Evolutionary conservation across 2,113 vertebrate species (phyloP), one percentile per base, ranked within the genome.

Genomic region (Megaceryle maxima): DNA sequence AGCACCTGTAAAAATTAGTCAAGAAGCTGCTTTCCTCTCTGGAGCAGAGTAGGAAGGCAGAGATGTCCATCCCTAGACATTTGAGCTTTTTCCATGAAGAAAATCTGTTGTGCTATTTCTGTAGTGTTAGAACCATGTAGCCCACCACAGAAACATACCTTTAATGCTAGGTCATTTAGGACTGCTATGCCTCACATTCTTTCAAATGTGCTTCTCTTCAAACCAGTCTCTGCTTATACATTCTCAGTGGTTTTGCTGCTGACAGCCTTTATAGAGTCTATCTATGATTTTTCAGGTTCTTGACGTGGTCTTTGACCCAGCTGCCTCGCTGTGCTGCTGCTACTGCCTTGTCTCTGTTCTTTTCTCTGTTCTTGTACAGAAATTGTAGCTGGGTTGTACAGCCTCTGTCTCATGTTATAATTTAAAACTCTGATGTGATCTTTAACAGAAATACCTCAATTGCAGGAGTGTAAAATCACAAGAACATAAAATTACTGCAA

Each of bases 301-400:
- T 90, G 88, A 63, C 87, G 29, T 70, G n/a, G 73, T 88, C 83
- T 97, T 90, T 96, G 83, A 92, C 92, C 92, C 60, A 77, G 60
- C 64, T 89, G 33, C 60, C 77, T 92, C 80, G 46, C 18, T 11
- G 8, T 31, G 33, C 62, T 75, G 56, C 77, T 90, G 51, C 69
- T 90, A 9, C 10, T 94, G 56, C 46, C 28, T 55, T 62, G 22
- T 59, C 48, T 96, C 50, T 83, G 29, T 72, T 81, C 56, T 90
- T 75, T 79, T 56, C 70, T 80, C 79, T 77, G 5, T 68, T 94
- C 41, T 43, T 59, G 44, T 46, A 59, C 26, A 74, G 64, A 86
- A 90, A 70, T 48, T 76, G 53, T 60, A 75, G 74, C 35, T 74
- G 78, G 37, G 64, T 62, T 78, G 6, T 43, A 82, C 35, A 60